Evolutionary conservation across 2,888 invertebrate genomes (phyloP).

Genomic region (Dysmachus trigonus): DNA sequence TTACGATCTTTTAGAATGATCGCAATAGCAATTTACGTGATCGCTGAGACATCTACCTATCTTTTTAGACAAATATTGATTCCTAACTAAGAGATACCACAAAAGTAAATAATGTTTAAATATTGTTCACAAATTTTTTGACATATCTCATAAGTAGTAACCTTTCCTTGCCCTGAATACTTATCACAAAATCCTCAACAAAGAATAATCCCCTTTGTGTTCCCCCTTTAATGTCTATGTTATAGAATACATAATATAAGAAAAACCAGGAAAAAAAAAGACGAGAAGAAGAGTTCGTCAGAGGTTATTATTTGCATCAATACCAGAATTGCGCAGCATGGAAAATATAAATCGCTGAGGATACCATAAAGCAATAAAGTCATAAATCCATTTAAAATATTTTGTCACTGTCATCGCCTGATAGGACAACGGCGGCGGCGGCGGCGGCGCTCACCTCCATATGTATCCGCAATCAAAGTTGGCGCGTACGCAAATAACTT

Average conservation of each 20-base stretch:
- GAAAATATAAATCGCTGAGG: background rate
- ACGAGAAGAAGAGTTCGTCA: background rate
- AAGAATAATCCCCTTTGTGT: background rate
- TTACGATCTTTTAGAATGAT: background rate
- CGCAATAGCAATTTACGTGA: background rate
- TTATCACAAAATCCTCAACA: background rate
- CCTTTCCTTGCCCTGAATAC: background rate
- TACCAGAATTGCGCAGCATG: constrained; percentile 8
- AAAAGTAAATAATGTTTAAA: background rate
- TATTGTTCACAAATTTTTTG: background rate
- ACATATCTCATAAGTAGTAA: background rate
- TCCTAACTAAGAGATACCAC: background rate
- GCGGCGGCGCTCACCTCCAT: background rate
- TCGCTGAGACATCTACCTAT: background rate
- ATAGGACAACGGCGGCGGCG: background rate
- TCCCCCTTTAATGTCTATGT: background rate
- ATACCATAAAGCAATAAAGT: background rate
- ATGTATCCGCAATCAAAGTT: background rate
- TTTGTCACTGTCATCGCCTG: constrained; percentile 16
- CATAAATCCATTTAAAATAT: constrained; percentile 25
- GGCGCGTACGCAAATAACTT: constrained; percentile 5
- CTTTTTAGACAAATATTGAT: background rate
- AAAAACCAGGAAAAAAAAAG: background rate
- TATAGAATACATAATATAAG: background rate
- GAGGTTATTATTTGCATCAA: constrained; percentile 3